A percentile compares a stretch with the other conserved stretches of the same genome.
These are phyloP conservation scores for Caenorhabditis becei DNA, from an alignment of 2,888 invertebrate genomes.

Conservation along the genomic window DNA sequence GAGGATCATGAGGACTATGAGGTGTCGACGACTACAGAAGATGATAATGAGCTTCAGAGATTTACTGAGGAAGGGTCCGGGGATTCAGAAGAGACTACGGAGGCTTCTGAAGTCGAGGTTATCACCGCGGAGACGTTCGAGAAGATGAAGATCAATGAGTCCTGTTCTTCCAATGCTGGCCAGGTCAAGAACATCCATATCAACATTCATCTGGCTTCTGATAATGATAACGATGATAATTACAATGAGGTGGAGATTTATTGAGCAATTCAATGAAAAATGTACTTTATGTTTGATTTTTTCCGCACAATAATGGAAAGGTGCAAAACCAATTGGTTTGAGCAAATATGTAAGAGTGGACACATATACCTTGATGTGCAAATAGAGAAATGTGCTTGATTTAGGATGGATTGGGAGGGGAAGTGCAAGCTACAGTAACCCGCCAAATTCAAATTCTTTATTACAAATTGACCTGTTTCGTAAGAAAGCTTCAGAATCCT, in stretches of 20 bases:
- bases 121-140: conserved; percentile 34
- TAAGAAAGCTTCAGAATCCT: too few relatives aligned
- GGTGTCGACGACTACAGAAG: neutral
- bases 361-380: too few relatives aligned
- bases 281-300: too few relatives aligned
- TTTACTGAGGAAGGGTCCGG: neutral
- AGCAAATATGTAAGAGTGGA: neutral
- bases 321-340: too few relatives aligned
- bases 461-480: too few relatives aligned
- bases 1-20: neutral
- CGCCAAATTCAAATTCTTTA: too few relatives aligned
- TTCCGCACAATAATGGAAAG: too few relatives aligned
- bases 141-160: conserved; percentile 16
- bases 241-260: too few relatives aligned
- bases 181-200: conserved; percentile 23
- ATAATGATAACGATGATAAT: conserved; percentile 7
- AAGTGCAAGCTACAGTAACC: too few relatives aligned
- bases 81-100: neutral
- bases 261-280: too few relatives aligned
- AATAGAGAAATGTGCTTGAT: too few relatives aligned
- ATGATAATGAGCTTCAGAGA: neutral
- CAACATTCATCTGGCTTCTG: conserved; percentile 16
- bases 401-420: too few relatives aligned
- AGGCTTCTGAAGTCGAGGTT: neutral
- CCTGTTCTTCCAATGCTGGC: neutral